These are phyloP conservation scores for Germaria angustata DNA, from an alignment of 2,888 invertebrate species.

Conservation along the genomic window DNA sequence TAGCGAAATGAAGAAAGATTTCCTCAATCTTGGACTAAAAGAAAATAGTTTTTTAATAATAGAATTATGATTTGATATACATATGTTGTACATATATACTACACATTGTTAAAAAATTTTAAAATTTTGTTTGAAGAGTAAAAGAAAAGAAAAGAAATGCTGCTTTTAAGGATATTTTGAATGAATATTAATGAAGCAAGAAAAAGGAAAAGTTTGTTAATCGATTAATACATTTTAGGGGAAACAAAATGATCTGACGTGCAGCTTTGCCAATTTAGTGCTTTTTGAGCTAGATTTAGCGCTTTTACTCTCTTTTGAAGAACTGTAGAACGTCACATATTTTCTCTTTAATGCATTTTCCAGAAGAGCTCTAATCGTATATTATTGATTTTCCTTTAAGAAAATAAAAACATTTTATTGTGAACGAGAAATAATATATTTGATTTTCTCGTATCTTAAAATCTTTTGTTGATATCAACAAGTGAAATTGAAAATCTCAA, in stretches of 20 bases:
- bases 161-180: constrained; percentile 5
- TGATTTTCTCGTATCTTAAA: too few relatives aligned
- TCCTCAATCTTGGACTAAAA: constrained; percentile 22
- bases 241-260: background rate
- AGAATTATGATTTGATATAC: constrained; percentile 18
- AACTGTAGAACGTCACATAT: too few relatives aligned
- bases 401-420: too few relatives aligned
- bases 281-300: too few relatives aligned
- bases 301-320: too few relatives aligned
- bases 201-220: constrained; percentile 5
- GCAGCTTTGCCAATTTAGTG: background rate
- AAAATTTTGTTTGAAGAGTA: background rate
- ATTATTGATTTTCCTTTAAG: too few relatives aligned
- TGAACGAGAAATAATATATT: too few relatives aligned
- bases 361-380: too few relatives aligned
- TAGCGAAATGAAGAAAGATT: constrained; percentile 38
- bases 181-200: constrained; percentile 1
- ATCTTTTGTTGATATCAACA: too few relatives aligned
- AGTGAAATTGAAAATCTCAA: too few relatives aligned
- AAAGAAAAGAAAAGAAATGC: background rate
- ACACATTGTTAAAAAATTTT: background rate
- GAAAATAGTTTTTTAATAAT: constrained; percentile 35
- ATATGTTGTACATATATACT: background rate
- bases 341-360: too few relatives aligned
- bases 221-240: background rate